phyloP scores from a whole-genome alignment of 2,797 vertebrate genomes.

The Graptemys geographica region DNA sequence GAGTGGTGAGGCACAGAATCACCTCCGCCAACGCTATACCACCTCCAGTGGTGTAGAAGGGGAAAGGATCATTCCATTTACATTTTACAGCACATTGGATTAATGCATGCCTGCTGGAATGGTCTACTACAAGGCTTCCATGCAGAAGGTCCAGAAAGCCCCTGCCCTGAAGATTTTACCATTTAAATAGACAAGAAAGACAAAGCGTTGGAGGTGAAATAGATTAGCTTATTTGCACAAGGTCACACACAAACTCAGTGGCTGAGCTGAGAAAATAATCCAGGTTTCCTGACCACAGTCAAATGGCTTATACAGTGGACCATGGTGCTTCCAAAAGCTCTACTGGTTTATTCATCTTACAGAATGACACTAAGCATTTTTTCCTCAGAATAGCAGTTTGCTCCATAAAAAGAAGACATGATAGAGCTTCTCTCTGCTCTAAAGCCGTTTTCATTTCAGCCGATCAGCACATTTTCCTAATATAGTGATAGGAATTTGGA shows the following conservation, averaged over 20 bases:
- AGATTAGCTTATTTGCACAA: neutral
- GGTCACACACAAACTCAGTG: neutral
- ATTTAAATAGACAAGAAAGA: neutral
- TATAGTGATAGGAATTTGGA: neutral
- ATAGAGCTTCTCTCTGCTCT: neutral
- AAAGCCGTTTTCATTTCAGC: neutral
- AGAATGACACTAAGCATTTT: neutral
- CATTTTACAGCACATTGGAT: neutral
- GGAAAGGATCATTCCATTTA: neutral
- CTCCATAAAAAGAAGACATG: neutral
- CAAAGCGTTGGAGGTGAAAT: neutral
- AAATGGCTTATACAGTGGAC: neutral
- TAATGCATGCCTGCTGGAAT: neutral
- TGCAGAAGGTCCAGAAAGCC: neutral
- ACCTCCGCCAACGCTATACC: accelerated
- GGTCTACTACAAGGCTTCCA: neutral
- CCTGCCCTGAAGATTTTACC: neutral
- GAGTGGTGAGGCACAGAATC: accelerated
- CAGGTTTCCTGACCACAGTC: neutral
- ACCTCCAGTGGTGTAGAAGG: neutral
- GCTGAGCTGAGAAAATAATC: neutral
- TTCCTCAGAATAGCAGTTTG: neutral
- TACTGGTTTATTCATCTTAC: neutral
- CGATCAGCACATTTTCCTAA: neutral
- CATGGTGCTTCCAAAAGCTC: neutral